Evolutionary conservation across 1,140 invertebrate genomes (phyloP), one percentile per base, ranked within the genome.

Genomic region (Drosophila mayri): DNA sequence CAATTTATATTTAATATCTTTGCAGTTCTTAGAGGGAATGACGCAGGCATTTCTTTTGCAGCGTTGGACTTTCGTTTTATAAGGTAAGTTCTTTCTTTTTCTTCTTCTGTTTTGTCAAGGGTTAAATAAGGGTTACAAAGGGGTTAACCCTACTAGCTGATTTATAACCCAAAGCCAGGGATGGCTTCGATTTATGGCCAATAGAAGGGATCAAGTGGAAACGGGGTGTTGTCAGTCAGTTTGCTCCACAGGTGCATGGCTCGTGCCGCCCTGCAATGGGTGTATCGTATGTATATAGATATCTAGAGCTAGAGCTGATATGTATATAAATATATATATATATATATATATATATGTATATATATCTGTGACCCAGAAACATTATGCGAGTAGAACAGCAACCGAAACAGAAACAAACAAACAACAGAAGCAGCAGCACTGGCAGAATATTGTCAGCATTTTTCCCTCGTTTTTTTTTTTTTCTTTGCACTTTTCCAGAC

Each of bases 11-110:
- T 52, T 67, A 74, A 35, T 68, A 65, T 35, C 38, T 44, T 88
- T 86, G 35, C 79, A 91, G 87, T 81, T 85, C 73, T 81, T 86
- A 76, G 86, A 90, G 87, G 91, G 91, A 92, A 92, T 92, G 91
- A 92, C 91, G 91, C 91, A 90, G 82, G 91, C 91, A 92, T 92
- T 92, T 92, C 84, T 90, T 92, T 92, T 92, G 91, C 91, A 92
- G 91, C 91, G 91, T 92, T 92, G 91, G 87, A 92, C 80, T 92
- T 92, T 91, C 84, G 80, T 92, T 92, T 92, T 90, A 92, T 92
- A 92, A 92, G 87, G 91, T 92, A 59, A 92, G 91, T 74, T 20
- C 8, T 7, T 12, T n/a, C 7, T n/a, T 10, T 0, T 44, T 44
- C 3, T 20, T 14, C 0, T 5, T 25, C 1, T 8, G 5, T 32